Base-by-base conservation (phyloP, 2,797 vertebrate genomes). In the Chiroxiphia lanceolata region DNA sequence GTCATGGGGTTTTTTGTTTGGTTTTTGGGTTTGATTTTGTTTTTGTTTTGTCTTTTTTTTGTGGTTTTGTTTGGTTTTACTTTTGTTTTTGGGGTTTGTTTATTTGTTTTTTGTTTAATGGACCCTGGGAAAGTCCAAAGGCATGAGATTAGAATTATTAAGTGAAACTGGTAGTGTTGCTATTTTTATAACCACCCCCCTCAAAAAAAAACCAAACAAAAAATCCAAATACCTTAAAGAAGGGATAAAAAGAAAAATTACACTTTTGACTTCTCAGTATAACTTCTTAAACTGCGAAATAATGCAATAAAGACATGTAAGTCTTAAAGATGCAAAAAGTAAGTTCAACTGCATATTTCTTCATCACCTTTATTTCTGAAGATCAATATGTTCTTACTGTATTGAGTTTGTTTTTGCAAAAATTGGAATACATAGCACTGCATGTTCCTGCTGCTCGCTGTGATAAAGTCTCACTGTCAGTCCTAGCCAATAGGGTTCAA, bases 401-500 rank as follows among this genome's bases (percentile, higher is more conserved):
- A 64, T 67, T 44, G 25, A 93, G 34, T 75, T 96, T 74, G 45
- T 92, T 94, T 90, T 82, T 89, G 23, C 61, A 92, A 95, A 93
- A 96, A 50, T 12, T 65, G 45, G 25, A 82, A 45, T 92, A 60
- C 93, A 79, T 74, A 91, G 54, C 27, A 69, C 81, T 91, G 83
- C 92, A 84, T 64, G 51, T 68, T 95, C 71, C 69, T 96, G 78
- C 47, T 72, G 23, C 56, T 74, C 29, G 23, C 65, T 93, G 36
- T 82, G 79, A 88, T 74, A 89, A 96, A 97, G 53, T 83, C 93
- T 57, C 68, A 70, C 40, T 22, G 44, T 96, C 82, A 93, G 72
- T 75, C 93, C 77, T 67, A 88, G 82, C 57, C 93, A 94, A 76
- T 56, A 45, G 61, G 33, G 76, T 89, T 97, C 85, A 29, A 67